Percentiles rank a stretch among this genome's conserved stretches.
Evolutionary conservation across 2,888 invertebrate species (phyloP).

Genomic region (Xylocampa areola): DNA sequence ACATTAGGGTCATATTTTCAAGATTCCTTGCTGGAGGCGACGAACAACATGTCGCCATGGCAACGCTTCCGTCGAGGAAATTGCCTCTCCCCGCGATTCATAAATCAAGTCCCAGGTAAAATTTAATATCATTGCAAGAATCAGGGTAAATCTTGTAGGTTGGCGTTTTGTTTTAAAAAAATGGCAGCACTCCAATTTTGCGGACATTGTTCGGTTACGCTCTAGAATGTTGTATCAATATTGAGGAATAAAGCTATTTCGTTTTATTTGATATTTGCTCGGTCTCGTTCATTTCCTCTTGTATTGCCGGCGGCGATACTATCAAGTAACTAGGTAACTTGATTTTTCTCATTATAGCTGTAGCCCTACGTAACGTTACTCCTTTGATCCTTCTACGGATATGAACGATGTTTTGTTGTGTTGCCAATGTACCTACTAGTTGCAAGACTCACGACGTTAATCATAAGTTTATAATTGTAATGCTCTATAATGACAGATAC

Average conservation of each 20-base stretch:
- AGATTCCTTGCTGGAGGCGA: slow-evolving; percentile 53
- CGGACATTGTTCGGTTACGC: slow-evolving; percentile 27
- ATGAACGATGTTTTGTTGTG: slow-evolving; percentile 13
- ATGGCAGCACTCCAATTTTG: slow-evolving; percentile 61
- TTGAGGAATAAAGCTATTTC: slow-evolving; percentile 35
- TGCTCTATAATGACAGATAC: no score
- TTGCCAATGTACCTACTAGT: no score
- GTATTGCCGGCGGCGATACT: slow-evolving; percentile 39
- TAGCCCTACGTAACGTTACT: slow-evolving; percentile 8
- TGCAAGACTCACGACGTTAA: no score
- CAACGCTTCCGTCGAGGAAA: slow-evolving; percentile 81
- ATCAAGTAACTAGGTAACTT: slow-evolving; percentile 45
- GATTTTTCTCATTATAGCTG: slow-evolving; percentile 47
- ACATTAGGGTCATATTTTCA: slow-evolving; percentile 67
- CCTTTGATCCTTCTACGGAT: not conserved
- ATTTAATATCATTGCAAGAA: slow-evolving; percentile 79
- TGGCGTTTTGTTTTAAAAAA: slow-evolving; percentile 62
- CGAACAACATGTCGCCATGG: slow-evolving; percentile 68
- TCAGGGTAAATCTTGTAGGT: slow-evolving; percentile 58
- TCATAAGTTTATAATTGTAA: no score
- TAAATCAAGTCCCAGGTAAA: slow-evolving; percentile 83
- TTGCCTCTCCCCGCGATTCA: slow-evolving; percentile 78
- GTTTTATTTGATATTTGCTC: slow-evolving; percentile 44
- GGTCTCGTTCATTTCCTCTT: slow-evolving; percentile 40
- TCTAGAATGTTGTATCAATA: slow-evolving; percentile 41